Base-by-base conservation (phyloP, 2,888 invertebrate genomes). In the Strigamia maritima region DNA sequence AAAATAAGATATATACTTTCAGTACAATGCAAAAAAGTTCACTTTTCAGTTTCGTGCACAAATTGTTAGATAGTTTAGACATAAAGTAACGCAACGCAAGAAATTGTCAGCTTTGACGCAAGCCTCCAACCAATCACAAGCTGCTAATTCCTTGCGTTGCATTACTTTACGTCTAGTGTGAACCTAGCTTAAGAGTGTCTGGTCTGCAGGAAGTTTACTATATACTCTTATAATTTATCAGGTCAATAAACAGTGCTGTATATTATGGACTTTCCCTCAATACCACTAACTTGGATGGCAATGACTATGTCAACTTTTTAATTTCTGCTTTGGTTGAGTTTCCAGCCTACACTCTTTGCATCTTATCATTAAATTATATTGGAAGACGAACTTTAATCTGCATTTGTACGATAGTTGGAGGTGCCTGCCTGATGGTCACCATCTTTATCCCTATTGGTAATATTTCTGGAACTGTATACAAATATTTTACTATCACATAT, bases 211-310 rank as follows among this genome's bases (percentile, higher is more conserved):
- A n/a, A n/a, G n/a, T n/a, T n/a, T n/a, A n/a, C n/a, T n/a, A n/a
- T n/a, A n/a, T n/a, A 80, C 81, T 22, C 82, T 93, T 93, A 93
- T 90, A 92, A 85, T 92, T 92, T 22, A 92, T 91, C 84, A 92
- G 92, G 83, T 91, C 91, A 80, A 91, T 92, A 10, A 93, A 93
- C 85, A 92, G 92, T 83, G 91, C 91, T 80, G 91, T 92, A 10
- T 93, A n/a, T n/a, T 93, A 93, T 83, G 93, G 93, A 0, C 86
- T 93, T 7, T 92, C 92, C 0, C 91, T 93, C 90, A 92, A 91
- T 84, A 91, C 92, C 3, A 90, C 90, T 76, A 90, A 89, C 83
- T 88, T 93, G 78, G 92, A 91, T 8, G 92, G 91, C 35, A 91
- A 92, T 85, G 90, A 90, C 79, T 90, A 91, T 82, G 82, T 92